phyloP scores from a whole-genome alignment of 2,888 invertebrate genomes.

The Cantharis rustica region DNA sequence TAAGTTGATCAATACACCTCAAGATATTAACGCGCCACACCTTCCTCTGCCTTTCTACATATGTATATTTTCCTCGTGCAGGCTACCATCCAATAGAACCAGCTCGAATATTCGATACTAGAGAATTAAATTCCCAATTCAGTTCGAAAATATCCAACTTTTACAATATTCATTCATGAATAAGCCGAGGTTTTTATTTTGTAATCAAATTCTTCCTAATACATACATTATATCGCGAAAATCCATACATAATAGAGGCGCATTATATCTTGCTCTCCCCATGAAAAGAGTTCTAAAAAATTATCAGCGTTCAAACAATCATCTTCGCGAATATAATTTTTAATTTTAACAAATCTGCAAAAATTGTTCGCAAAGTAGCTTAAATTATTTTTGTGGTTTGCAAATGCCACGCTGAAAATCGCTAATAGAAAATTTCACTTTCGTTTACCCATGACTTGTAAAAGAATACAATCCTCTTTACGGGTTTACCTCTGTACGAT shows the following conservation, averaged over 20 bases:
- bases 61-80: slow-evolving; percentile 28
- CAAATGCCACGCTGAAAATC: background rate
- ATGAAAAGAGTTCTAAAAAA: background rate
- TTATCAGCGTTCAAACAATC: background rate
- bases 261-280: background rate
- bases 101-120: slow-evolving; percentile 36
- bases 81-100: slow-evolving; percentile 47
- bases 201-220: slow-evolving; percentile 17
- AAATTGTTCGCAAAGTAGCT: background rate
- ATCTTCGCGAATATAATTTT: background rate
- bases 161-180: slow-evolving; percentile 24
- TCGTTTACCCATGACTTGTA: background rate
- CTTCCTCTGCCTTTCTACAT: slow-evolving; percentile 36
- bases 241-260: background rate
- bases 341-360: background rate
- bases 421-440: background rate
- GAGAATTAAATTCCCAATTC: slow-evolving; percentile 32
- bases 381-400: background rate
- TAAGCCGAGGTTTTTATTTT: slow-evolving; percentile 29
- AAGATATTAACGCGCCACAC: slow-evolving; percentile 48
- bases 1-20: slow-evolving; percentile 49
- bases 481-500: too few relatives aligned
- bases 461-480: too few relatives aligned
- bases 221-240: background rate
- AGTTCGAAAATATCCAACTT: slow-evolving; percentile 37